phyloP scores from a whole-genome alignment of 2,113 vertebrate genomes.

The Hippolais icterina region DNA sequence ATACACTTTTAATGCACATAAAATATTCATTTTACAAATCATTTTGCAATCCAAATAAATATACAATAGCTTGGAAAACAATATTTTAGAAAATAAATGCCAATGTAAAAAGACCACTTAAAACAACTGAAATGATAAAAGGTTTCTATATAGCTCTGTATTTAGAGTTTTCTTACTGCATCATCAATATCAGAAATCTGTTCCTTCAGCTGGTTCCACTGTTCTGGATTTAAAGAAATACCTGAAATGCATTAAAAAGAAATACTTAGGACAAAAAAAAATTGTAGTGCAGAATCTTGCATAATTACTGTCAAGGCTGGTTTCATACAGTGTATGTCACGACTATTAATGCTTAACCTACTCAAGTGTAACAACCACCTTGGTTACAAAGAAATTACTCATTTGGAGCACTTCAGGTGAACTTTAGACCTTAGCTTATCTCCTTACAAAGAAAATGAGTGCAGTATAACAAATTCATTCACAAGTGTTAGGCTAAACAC shows the following conservation, averaged over 20 bases:
- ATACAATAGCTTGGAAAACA: not conserved
- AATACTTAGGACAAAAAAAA: constrained; percentile 7
- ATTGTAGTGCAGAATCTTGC: not conserved
- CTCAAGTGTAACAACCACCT: not conserved
- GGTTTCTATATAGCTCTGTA: constrained; percentile 59
- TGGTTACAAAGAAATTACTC: not conserved
- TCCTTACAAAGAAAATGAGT: not conserved
- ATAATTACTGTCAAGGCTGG: not conserved
- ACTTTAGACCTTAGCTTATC: not conserved
- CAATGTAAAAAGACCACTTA: not conserved
- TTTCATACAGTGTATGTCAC: not conserved
- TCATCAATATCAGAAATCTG: constrained; percentile 97
- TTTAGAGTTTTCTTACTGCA: constrained; percentile 87
- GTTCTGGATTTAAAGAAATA: constrained; percentile 94
- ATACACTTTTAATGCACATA: constrained; percentile 78
- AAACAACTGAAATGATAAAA: not conserved
- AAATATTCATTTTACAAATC: not conserved
- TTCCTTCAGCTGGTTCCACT: constrained; percentile 97
- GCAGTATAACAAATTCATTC: not conserved
- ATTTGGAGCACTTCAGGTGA: not conserved
- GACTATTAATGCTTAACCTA: not conserved
- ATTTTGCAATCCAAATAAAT: not conserved
- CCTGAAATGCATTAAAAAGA: constrained; percentile 78
- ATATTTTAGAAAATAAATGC: not conserved
- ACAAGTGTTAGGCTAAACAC: not conserved